Evolutionary conservation across 2,113 vertebrate species (phyloP).

Genomic region (Sinocyclocheilus rhinocerous): DNA sequence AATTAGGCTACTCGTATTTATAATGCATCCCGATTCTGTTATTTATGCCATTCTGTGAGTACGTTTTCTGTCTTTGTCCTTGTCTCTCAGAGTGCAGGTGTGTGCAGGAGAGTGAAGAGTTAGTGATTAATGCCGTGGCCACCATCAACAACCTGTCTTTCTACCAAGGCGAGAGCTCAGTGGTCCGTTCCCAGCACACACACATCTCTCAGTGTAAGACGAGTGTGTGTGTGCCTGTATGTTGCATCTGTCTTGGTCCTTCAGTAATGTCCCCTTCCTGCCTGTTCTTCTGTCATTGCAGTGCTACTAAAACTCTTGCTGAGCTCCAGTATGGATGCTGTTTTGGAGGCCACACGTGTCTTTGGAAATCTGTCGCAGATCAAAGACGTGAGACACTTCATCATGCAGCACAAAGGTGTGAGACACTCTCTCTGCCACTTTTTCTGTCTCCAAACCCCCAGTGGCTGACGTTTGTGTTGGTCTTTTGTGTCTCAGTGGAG

Average conservation of each 20-base stretch:
- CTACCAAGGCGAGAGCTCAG: slow-evolving; percentile 80
- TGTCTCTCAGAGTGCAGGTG: slow-evolving; percentile 81
- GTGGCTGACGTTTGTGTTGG: neutral
- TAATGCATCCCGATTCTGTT: neutral
- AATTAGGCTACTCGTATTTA: neutral
- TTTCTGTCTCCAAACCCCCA: no score
- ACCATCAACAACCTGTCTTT: slow-evolving; percentile 93
- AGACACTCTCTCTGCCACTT: slow-evolving; percentile 41
- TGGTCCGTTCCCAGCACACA: slow-evolving; percentile 74
- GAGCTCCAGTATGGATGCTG: slow-evolving; percentile 79
- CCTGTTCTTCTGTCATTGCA: slow-evolving; percentile 56
- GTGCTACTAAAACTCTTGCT: slow-evolving; percentile 81
- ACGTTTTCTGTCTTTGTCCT: slow-evolving; percentile 32
- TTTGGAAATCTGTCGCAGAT: slow-evolving; percentile 86
- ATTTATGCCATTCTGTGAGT: neutral
- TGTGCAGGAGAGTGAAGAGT: slow-evolving; percentile 83
- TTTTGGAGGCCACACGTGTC: slow-evolving; percentile 83
- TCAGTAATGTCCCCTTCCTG: slow-evolving; percentile 9
- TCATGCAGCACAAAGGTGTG: slow-evolving; percentile 80
- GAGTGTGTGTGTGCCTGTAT: slow-evolving; percentile 39
- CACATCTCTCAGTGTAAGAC: slow-evolving; percentile 84
- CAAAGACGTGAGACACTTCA: slow-evolving; percentile 80
- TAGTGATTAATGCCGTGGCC: slow-evolving; percentile 84
- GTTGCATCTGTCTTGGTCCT: slow-evolving; percentile 23
- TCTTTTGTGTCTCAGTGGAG: slow-evolving; percentile 77